Conservation (phyloP, 2,797 vertebrate genomes). For the Arctocebus calabarensis region DNA sequence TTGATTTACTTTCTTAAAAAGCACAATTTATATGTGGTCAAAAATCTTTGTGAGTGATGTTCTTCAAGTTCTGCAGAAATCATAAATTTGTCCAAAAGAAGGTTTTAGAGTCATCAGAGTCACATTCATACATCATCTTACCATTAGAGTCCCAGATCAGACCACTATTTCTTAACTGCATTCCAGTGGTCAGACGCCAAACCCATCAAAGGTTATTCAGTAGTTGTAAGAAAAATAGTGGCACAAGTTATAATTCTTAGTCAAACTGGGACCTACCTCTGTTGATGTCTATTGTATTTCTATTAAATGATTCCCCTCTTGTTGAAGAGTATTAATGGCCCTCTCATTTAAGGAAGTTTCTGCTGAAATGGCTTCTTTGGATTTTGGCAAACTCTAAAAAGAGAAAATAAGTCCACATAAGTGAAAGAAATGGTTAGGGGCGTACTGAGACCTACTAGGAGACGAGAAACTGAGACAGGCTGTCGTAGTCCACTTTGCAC, state of each 20-base stretch:
- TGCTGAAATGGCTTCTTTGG: not conserved
- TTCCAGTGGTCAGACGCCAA: slow-evolving; percentile 42
- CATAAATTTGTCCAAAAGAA: slow-evolving; percentile 64
- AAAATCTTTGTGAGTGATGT: slow-evolving; percentile 59
- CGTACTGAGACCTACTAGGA: not conserved
- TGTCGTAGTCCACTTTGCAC: not conserved
- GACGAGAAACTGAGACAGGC: not conserved
- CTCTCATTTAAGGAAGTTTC: not conserved
- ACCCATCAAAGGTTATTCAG: slow-evolving; percentile 53
- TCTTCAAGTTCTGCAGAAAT: slow-evolving; percentile 57
- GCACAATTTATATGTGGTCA: slow-evolving; percentile 47
- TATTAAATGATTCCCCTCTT: not conserved
- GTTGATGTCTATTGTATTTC: not conserved
- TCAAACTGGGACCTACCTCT: not conserved
- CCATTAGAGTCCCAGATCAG: not conserved
- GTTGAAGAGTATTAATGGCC: not conserved
- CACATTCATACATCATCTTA: slow-evolving; percentile 34
- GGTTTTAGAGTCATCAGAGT: slow-evolving; percentile 46
- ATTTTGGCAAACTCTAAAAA: not conserved
- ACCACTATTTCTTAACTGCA: not conserved
- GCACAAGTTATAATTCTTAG: slow-evolving; percentile 46
- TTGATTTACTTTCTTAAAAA: slow-evolving; percentile 64
- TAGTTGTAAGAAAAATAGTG: slow-evolving; percentile 51
- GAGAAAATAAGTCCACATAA: not conserved
- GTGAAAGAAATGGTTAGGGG: not conserved